phyloP scores from a whole-genome alignment of 92 coral and sea anemone genomes.

The Siderastrea radians region DNA sequence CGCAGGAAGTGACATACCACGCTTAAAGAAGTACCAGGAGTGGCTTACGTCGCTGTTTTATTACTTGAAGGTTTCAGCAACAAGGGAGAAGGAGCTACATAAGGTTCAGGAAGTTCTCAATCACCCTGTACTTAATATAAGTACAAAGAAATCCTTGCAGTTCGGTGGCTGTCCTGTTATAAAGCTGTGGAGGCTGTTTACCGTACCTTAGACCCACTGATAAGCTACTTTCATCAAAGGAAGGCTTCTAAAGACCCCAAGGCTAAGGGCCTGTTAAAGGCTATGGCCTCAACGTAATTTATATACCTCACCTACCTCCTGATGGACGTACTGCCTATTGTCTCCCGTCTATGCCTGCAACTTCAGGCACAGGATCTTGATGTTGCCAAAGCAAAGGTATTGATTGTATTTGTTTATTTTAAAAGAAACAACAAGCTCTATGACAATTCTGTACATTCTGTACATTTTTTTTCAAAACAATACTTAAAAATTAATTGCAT shows the following conservation, averaged over 20 bases:
- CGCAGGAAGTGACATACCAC: conserved; percentile 26
- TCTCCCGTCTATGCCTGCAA: conserved; percentile 31
- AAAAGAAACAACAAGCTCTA: too few relatives aligned
- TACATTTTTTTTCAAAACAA: too few relatives aligned
- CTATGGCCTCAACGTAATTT: too few relatives aligned
- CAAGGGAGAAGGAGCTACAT: background rate
- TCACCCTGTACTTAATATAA: conserved; percentile 20
- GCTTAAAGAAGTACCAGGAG: conserved; percentile 47
- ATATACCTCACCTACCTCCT: conserved; percentile 7
- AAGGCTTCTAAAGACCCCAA: conserved; percentile 5
- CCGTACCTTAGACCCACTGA: conserved; percentile 24
- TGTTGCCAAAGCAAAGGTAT: conserved; percentile 20
- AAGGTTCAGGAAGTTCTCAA: conserved; percentile 17
- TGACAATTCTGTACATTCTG: too few relatives aligned
- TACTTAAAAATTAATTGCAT: too few relatives aligned
- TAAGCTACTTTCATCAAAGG: conserved; percentile 42
- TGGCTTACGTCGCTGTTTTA: conserved; percentile 10
- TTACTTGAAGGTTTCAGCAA: conserved; percentile 6
- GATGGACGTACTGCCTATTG: conserved; percentile 44
- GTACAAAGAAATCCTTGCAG: background rate
- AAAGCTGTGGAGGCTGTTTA: conserved; percentile 25
- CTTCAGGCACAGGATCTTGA: conserved; percentile 29
- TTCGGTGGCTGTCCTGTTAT: conserved; percentile 27
- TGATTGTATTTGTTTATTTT: too few relatives aligned
- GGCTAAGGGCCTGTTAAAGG: too few relatives aligned